Evolutionary conservation across 1,140 invertebrate genomes (phyloP), one percentile per base, ranked within the genome.

Genomic region (Kradibia gibbosae): DNA sequence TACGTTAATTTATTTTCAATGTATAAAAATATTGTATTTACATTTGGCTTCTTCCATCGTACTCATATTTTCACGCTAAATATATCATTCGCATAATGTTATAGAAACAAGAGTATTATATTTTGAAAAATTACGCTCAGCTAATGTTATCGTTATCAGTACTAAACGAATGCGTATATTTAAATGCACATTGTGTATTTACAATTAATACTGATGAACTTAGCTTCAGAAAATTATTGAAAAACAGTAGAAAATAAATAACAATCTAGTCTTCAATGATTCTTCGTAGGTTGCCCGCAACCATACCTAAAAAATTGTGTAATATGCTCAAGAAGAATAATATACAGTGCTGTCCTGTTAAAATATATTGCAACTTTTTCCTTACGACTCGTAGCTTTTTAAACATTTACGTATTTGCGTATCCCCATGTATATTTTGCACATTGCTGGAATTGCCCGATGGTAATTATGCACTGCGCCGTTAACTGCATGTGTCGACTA

Each of bases 401-500:
- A 71, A 48, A 48, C 42, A n/a, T 53, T 72, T 22, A 15, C 13
- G 10, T 72, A 25, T 31, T 53, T 72, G 45, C n/a, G 28, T 13
- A 34, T 45, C 25, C 25, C n/a, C 45, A 3, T 25, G 42, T 13
- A 28, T 22, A 72, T n/a, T 48, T 72, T 72, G 17, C 42, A 50
- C n/a, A 72, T 4, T 5, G 20, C 45, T 71, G 25, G 39, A 71
- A 71, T 71, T 22, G 67, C 25, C 13, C 7, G 57, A 13, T 13
- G 57, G 25, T 11, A 34, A 71, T 71, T 72, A 53, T 72, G 15
- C 45, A 45, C n/a, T 53, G 25, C 13, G 13, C 25, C 28, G 25
- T 72, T 48, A 71, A 71, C 70, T 42, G 34, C 70, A 48, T 71
- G 45, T 71, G 70, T 71, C 70, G 70, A 8, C n/a, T n/a, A 2